phyloP scores from a whole-genome alignment of 35 echinoderm and acorn worm genomes.

The Ophioderma brevispina region DNA sequence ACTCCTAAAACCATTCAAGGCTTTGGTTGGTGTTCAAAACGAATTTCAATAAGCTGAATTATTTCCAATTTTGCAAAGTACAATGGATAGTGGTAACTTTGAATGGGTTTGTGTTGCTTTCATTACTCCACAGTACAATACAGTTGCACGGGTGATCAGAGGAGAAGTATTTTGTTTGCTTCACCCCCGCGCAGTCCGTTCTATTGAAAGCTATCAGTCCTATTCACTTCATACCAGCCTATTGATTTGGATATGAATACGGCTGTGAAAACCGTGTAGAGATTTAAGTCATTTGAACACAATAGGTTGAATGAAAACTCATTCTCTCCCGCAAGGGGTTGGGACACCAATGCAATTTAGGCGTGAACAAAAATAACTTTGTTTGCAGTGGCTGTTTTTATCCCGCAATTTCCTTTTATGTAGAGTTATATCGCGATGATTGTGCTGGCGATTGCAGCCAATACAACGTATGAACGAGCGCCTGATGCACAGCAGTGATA shows the following conservation, averaged over 20 bases:
- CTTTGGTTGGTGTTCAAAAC: background rate
- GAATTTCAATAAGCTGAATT: slow-evolving; percentile 11
- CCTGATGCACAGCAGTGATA: too few relatives aligned
- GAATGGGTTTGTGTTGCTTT: background rate
- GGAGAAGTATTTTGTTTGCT: background rate
- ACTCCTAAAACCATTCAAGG: too few relatives aligned
- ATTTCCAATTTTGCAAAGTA: slow-evolving; percentile 6
- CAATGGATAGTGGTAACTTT: background rate
- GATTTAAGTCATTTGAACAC: slow-evolving; percentile 11
- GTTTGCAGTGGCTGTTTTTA: background rate
- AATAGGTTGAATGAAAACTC: background rate
- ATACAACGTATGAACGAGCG: too few relatives aligned
- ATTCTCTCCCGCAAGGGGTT: background rate
- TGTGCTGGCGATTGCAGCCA: too few relatives aligned
- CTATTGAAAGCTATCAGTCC: background rate
- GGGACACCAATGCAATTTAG: background rate
- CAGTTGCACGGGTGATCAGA: background rate
- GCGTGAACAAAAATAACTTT: slow-evolving; percentile 11
- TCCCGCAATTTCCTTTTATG: too few relatives aligned
- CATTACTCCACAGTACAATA: background rate
- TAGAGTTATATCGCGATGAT: too few relatives aligned
- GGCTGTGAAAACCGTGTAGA: background rate
- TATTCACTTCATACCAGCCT: background rate
- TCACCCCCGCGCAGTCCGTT: background rate
- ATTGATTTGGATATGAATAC: background rate